These are phyloP conservation scores for Porites australiensis DNA, from an alignment of 64 coral and sea anemone genomes.

Conservation along the genomic window DNA sequence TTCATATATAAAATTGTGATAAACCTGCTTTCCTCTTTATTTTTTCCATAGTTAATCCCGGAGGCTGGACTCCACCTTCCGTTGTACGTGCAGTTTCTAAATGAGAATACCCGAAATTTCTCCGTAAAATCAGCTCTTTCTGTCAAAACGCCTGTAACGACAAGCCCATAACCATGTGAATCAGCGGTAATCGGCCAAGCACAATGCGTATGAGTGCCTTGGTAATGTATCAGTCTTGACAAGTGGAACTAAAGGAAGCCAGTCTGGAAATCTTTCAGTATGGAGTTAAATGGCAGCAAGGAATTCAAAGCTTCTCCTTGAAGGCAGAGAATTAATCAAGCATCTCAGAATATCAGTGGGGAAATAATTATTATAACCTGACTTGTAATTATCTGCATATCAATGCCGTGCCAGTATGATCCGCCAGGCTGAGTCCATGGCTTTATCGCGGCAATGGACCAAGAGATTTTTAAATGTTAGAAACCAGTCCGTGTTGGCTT, in stretches of 20 bases:
- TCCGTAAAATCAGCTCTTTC: constrained; percentile 84
- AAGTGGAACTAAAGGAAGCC: too few relatives aligned
- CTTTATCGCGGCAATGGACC: background rate
- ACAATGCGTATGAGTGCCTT: too few relatives aligned
- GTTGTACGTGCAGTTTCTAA: constrained; percentile 97
- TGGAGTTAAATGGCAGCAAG: too few relatives aligned
- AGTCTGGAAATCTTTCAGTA: too few relatives aligned
- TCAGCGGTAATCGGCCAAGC: background rate
- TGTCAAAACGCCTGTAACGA: constrained; percentile 85
- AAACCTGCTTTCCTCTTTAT: background rate
- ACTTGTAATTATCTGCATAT: too few relatives aligned
- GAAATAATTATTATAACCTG: too few relatives aligned
- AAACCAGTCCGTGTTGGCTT: background rate
- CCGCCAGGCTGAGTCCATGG: too few relatives aligned
- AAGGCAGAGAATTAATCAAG: too few relatives aligned
- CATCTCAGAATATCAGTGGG: too few relatives aligned
- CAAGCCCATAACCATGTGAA: constrained; percentile 86
- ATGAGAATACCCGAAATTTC: constrained; percentile 98
- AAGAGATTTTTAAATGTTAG: background rate
- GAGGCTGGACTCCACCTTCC: constrained; percentile 95
- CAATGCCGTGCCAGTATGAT: too few relatives aligned
- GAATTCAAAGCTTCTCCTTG: too few relatives aligned
- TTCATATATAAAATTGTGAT: background rate
- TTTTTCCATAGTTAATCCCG: constrained; percentile 86
- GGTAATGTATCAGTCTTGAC: too few relatives aligned